Conservation (phyloP, 2,888 invertebrate genomes). For the Phyllotreta cruciferae region DNA sequence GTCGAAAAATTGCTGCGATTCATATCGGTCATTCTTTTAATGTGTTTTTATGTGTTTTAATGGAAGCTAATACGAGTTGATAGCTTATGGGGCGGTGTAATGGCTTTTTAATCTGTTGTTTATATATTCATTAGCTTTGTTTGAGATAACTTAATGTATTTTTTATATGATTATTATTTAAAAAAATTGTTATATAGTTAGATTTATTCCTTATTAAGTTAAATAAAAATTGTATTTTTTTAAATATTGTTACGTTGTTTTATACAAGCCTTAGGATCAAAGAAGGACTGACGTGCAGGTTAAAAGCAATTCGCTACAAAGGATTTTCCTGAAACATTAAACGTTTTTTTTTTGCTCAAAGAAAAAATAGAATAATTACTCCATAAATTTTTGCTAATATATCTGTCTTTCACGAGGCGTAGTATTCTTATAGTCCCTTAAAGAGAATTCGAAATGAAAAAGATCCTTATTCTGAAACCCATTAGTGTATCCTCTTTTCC, state of each 20-base stretch:
- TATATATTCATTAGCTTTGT: no score
- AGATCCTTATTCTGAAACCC: conserved; percentile 25
- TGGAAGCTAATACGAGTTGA: conserved; percentile 6
- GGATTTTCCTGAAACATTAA: conserved; percentile 8
- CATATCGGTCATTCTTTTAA: conserved; percentile 22
- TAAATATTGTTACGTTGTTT: conserved; percentile 1
- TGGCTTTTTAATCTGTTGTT: conserved; percentile 1
- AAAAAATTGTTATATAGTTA: no score
- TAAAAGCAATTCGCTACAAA: conserved; percentile 10
- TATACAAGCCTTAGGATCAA: neutral
- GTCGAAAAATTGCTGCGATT: conserved; percentile 25
- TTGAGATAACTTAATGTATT: no score
- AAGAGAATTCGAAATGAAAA: conserved; percentile 27
- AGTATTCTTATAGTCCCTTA: conserved; percentile 12
- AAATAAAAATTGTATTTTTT: neutral
- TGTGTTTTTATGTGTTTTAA: conserved; percentile 19
- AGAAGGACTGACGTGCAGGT: neutral
- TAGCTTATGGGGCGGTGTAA: conserved; percentile 8
- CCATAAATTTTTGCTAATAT: conserved; percentile 21
- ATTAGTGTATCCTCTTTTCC: conserved; percentile 29
- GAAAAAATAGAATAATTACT: conserved; percentile 16
- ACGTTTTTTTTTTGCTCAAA: conserved; percentile 1
- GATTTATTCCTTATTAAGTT: neutral
- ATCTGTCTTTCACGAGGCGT: conserved; percentile 10
- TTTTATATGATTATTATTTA: no score